Evolutionary conservation across 2,797 vertebrate genomes (phyloP).

Genomic region (Perodicticus potto): DNA sequence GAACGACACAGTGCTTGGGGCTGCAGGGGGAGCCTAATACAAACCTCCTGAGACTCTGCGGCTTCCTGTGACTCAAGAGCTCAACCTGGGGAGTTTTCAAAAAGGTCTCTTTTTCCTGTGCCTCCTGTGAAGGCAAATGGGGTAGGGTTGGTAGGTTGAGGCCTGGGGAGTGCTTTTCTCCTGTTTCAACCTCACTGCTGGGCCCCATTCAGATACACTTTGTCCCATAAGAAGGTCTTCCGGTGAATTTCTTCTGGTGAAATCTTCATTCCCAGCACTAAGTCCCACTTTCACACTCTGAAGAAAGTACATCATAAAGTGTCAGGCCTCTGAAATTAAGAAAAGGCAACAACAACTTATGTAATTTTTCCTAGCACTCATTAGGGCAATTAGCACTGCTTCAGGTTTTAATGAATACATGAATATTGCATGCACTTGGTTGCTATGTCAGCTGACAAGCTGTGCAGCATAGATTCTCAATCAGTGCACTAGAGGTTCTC

Average conservation of each 20-base stretch:
- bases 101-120: no score
- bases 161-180: neutral
- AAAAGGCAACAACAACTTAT: neutral
- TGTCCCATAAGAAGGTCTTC: neutral
- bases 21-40: neutral
- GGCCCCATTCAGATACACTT: neutral
- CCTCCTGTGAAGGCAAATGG: neutral
- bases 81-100: neutral
- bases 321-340: neutral
- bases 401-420: neutral
- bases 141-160: no score
- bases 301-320: neutral
- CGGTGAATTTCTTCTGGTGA: neutral
- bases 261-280: neutral
- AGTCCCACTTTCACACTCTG: no score
- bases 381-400: neutral
- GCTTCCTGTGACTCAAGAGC: neutral
- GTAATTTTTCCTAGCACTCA: neutral
- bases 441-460: neutral
- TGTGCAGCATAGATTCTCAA: neutral
- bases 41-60: neutral
- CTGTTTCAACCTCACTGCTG: neutral
- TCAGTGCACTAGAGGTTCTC: neutral
- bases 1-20: neutral
- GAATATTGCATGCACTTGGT: neutral